Base-by-base conservation (phyloP, 1,140 invertebrate genomes). In the Caligus rogercresseyi region DNA sequence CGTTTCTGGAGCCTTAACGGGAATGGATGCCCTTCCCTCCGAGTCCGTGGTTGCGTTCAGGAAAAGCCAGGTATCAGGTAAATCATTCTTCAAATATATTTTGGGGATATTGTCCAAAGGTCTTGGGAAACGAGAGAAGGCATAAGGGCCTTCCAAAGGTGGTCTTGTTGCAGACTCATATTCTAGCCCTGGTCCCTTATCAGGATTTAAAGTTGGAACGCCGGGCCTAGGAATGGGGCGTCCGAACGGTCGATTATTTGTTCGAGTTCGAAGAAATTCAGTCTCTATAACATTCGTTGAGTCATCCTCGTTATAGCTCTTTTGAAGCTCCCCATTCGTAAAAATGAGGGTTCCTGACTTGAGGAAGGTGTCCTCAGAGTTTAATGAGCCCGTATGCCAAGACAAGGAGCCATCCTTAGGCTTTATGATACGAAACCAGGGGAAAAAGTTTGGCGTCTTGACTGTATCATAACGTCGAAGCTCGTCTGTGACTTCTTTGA, bases 101-200 rank as follows among this genome's bases (percentile, higher is more conserved):
- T 84, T 80, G 25, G 86, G 86, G 69, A 65, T 65, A 58, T 79
- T 79, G 72, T 83, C 83, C 63, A 83, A 82, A 51, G 85, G 84
- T 26, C 54, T 60, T 20, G 87, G 87, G 59, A 89, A 81, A 64
- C 85, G 79, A 69, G 87, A 89, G 77, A 91, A 91, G 55, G 88
- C 88, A 72, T 88, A 91, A 64, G 87, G 87, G 53, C 88, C 88
- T 61, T 85, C 87, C 66, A 84, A 75, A 13, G 87, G 86, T 24
- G 86, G 84, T 67, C 86, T 75, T 1, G 85, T 86, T 65, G 80
- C 84, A 25, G 81, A 77, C 26, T 67, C 65, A 57, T 67, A 70
- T 21, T 59, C 68, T n/a, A 72, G 62, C 11, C 75, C 72, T 19
- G 77, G 76, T 24, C 78, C 78, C 56, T 76, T 69, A 68, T 80